Percentiles rank a stretch among this genome's conserved stretches.
phyloP scores from a whole-genome alignment of 2,888 invertebrate species.

The Creontiades dilutus region DNA sequence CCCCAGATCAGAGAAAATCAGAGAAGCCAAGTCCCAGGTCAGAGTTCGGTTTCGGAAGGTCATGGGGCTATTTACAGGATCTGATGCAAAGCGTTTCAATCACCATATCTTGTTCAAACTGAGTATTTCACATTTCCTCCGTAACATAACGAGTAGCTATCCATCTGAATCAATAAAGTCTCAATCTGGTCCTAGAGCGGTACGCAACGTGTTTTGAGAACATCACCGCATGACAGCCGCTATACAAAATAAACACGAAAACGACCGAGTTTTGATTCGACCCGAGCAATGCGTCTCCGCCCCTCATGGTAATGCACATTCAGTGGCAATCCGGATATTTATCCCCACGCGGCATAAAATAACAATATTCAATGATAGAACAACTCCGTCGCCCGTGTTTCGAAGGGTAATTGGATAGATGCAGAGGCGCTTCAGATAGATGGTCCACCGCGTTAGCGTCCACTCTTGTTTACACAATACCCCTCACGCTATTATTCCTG shows the following conservation, averaged over 20 bases:
- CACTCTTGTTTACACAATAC: constrained; percentile 6
- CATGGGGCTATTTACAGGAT: too few relatives aligned
- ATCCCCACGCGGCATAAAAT: neutral
- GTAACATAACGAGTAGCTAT: too few relatives aligned
- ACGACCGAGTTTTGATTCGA: neutral
- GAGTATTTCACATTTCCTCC: too few relatives aligned
- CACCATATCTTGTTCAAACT: too few relatives aligned
- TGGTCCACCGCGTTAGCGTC: neutral
- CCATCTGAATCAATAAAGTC: too few relatives aligned
- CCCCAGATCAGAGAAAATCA: too few relatives aligned
- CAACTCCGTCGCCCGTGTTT: neutral
- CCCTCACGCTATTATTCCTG: constrained; percentile 6
- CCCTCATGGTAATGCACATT: neutral
- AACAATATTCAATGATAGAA: neutral
- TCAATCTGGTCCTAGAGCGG: too few relatives aligned
- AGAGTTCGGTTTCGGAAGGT: too few relatives aligned
- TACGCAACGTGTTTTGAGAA: too few relatives aligned
- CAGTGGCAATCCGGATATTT: neutral
- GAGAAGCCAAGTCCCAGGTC: too few relatives aligned
- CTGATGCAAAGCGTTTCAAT: too few relatives aligned
- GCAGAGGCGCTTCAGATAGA: neutral
- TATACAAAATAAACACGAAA: neutral
- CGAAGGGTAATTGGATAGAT: neutral
- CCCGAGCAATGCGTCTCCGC: neutral
- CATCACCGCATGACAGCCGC: too few relatives aligned